Evolutionary conservation across 2,113 vertebrate species (phyloP).

Genomic region (Atractosteus spatula): DNA sequence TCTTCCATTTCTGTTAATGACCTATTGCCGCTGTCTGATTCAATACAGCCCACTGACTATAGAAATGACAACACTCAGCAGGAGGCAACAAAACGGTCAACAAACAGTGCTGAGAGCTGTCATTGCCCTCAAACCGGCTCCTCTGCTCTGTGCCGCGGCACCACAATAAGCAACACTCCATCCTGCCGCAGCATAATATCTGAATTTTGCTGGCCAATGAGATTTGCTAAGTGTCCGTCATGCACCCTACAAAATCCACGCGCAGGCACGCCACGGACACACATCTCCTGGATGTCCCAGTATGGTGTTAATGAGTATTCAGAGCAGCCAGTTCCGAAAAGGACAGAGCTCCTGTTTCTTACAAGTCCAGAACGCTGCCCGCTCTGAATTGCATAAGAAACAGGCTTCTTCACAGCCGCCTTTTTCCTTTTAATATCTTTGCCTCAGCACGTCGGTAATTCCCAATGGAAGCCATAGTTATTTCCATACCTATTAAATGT

Average conservation of each 20-base stretch:
- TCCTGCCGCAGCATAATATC: background rate
- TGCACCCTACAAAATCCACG: no score
- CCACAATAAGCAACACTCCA: background rate
- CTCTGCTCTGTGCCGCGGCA: background rate
- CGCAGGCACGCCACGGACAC: no score
- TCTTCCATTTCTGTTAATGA: slow-evolving; percentile 71
- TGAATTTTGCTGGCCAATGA: no score
- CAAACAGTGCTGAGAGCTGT: slow-evolving; percentile 65
- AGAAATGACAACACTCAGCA: slow-evolving; percentile 75
- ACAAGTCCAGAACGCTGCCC: no score
- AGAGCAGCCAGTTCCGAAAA: background rate
- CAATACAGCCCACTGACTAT: slow-evolving; percentile 70
- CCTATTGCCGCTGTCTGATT: slow-evolving; percentile 65
- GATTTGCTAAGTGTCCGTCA: no score
- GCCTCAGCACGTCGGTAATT: no score
- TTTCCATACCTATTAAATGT: no score
- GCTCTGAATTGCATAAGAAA: no score
- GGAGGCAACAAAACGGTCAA: slow-evolving; percentile 71
- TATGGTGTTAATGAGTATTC: background rate
- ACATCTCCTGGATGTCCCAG: background rate
- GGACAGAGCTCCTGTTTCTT: no score
- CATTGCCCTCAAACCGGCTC: slow-evolving; percentile 36
- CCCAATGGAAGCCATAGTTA: no score
- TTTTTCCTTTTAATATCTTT: no score
- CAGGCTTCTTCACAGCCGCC: no score